A percentile compares a stretch with the other conserved stretches of the same genome.
These are phyloP conservation scores for Trinectes maculatus DNA, from an alignment of 2,113 vertebrate species.

Conservation along the genomic window DNA sequence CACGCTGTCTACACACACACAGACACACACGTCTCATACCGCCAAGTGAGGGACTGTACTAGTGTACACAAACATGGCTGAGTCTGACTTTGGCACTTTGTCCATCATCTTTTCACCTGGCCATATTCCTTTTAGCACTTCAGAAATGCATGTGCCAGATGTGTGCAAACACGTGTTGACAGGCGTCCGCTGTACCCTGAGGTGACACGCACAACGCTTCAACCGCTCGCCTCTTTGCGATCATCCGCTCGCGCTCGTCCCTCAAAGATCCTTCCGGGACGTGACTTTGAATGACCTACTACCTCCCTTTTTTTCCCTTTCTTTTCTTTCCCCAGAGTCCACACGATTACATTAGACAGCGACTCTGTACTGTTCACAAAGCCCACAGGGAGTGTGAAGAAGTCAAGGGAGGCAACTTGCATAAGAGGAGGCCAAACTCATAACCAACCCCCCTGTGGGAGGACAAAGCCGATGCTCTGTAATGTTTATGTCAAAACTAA, in stretches of 20 bases:
- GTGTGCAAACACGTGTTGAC: conserved; percentile 40
- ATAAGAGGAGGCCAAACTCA: conserved; percentile 36
- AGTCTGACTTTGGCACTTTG: conserved; percentile 35
- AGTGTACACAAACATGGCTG: conserved; percentile 25
- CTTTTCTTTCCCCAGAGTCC: conserved; percentile 36
- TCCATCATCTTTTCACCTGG: conserved; percentile 36
- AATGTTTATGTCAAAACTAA: conserved; percentile 50
- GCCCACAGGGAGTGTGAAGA: conserved; percentile 61
- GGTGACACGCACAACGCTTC: conserved; percentile 10
- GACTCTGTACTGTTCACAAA: conserved; percentile 43
- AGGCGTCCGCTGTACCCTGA: conserved; percentile 6
- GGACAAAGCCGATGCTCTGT: conserved; percentile 28
- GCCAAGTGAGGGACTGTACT: conserved; percentile 15
- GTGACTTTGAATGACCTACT: conserved; percentile 57
- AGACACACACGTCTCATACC: conserved; percentile 38
- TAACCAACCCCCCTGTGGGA: conserved; percentile 39
- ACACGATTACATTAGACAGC: conserved; percentile 59
- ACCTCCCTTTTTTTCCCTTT: background rate
- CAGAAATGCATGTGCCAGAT: conserved; percentile 12
- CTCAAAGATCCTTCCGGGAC: conserved; percentile 17
- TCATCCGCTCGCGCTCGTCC: conserved; percentile 15
- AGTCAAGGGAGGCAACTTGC: conserved; percentile 51
- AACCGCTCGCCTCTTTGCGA: conserved; percentile 30
- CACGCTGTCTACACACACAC: conserved; percentile 3
- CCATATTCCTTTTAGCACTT: conserved; percentile 61